Conservation (phyloP, 2,888 invertebrate genomes). For the Parelbella ahira region DNA sequence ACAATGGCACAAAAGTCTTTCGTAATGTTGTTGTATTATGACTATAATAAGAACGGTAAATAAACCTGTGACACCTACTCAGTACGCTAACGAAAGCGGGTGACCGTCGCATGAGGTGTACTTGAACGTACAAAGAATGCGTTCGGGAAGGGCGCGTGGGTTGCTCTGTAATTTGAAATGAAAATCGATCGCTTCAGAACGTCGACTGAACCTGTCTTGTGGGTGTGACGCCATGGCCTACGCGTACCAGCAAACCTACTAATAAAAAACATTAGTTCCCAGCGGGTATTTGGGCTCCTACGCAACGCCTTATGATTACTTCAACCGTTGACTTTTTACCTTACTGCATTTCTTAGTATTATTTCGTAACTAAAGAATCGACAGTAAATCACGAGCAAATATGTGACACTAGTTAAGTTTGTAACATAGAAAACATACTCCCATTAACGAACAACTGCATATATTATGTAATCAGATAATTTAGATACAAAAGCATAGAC, state of each 20-base stretch:
- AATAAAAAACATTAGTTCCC: conserved; percentile 53
- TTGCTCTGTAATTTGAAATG: conserved; percentile 67
- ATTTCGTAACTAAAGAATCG: background rate
- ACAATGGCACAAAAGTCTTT: conserved; percentile 4
- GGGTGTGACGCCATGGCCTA: conserved; percentile 59
- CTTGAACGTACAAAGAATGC: conserved; percentile 50
- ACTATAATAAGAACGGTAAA: conserved; percentile 2
- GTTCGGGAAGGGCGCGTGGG: conserved; percentile 58
- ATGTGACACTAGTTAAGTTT: background rate
- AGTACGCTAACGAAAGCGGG: conserved; percentile 47
- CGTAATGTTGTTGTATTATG: conserved; percentile 2
- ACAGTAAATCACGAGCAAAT: background rate
- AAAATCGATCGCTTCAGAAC: conserved; percentile 69
- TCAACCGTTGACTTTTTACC: conserved; percentile 25
- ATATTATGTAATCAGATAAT: conserved; percentile 16
- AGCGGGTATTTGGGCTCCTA: conserved; percentile 48
- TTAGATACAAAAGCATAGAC: conserved; percentile 16
- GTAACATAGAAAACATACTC: too few relatives aligned
- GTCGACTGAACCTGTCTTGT: conserved; percentile 64
- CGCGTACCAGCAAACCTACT: conserved; percentile 43
- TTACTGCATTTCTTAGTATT: conserved; percentile 2
- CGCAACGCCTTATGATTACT: conserved; percentile 48
- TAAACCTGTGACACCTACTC: conserved; percentile 21
- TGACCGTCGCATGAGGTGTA: conserved; percentile 46
- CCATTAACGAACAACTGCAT: too few relatives aligned